A percentile compares a stretch with the other conserved stretches of the same genome.
Evolutionary conservation across 2,113 vertebrate genomes (phyloP).

Genomic region (Oryzias curvinotus): DNA sequence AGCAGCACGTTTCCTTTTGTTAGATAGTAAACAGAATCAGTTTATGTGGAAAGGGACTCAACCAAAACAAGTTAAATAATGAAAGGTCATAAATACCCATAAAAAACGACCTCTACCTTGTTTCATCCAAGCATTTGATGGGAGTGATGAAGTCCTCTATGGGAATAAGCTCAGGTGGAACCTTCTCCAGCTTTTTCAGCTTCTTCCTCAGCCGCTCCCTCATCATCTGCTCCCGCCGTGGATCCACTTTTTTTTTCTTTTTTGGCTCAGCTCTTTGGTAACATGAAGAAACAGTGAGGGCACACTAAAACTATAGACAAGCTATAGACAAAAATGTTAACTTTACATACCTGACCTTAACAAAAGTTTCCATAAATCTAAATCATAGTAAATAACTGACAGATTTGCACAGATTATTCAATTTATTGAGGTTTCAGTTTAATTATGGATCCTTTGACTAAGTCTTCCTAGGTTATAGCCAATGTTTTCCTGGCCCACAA

Average conservation of each 20-base stretch:
- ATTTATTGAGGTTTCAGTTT: too few species aligned
- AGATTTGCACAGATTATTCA: too few species aligned
- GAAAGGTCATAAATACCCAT: background rate
- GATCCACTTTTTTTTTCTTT: constrained; percentile 93
- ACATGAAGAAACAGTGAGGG: constrained; percentile 4
- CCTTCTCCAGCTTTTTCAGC: constrained; percentile 86
- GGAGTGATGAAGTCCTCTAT: constrained; percentile 89
- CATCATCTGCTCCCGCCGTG: constrained; percentile 79
- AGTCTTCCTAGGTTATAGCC: too few species aligned
- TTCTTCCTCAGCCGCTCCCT: constrained; percentile 90
- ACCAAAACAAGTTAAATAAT: background rate
- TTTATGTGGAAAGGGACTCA: background rate
- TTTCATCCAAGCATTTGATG: constrained; percentile 78
- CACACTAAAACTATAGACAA: too few species aligned
- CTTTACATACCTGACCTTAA: too few species aligned
- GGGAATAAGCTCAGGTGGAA: constrained; percentile 88
- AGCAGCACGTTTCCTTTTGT: constrained; percentile 75
- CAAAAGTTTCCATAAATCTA: too few species aligned
- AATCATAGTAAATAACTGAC: too few species aligned
- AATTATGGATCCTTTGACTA: too few species aligned
- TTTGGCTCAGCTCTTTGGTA: constrained; percentile 86
- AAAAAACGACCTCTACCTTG: constrained; percentile 72
- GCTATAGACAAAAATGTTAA: too few species aligned
- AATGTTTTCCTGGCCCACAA: too few species aligned
- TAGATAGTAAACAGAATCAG: constrained; percentile 13